These are phyloP conservation scores for Lichenostomus cassidix DNA, from an alignment of 2,113 vertebrate genomes.

Conservation along the genomic window DNA sequence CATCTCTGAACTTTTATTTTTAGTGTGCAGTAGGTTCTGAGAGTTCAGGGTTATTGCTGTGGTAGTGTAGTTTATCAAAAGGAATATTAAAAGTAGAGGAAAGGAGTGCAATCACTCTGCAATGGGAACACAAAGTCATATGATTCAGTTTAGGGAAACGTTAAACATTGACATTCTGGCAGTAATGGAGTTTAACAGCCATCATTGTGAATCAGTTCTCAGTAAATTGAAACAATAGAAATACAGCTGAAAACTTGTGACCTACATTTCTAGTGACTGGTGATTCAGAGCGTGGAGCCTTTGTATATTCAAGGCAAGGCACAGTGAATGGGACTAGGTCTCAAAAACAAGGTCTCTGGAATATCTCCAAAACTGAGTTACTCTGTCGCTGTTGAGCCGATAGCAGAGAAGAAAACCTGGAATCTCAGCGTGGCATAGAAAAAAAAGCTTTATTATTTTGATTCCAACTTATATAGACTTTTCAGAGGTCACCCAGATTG, in stretches of 20 bases:
- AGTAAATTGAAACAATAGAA: constrained; percentile 1
- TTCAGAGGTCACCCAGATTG: too few species aligned
- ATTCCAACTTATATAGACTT: too few species aligned
- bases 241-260: background rate
- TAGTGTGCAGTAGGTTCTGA: background rate
- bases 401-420: too few species aligned
- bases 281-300: background rate
- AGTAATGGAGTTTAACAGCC: background rate
- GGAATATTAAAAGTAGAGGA: constrained; percentile 39
- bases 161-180: background rate
- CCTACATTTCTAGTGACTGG: background rate
- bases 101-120: background rate
- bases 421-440: too few species aligned
- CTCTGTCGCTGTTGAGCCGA: too few species aligned
- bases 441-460: too few species aligned
- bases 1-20: constrained; percentile 29
- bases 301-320: background rate
- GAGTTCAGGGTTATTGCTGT: constrained; percentile 31
- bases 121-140: constrained; percentile 15
- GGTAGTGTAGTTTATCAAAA: constrained; percentile 39
- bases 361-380: background rate
- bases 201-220: background rate
- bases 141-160: constrained; percentile 34
- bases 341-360: background rate
- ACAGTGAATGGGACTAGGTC: background rate